A percentile compares a stretch with the other conserved stretches of the same genome.
Evolutionary conservation across 2,113 vertebrate species (phyloP).

Genomic region (Agelaius tricolor): DNA sequence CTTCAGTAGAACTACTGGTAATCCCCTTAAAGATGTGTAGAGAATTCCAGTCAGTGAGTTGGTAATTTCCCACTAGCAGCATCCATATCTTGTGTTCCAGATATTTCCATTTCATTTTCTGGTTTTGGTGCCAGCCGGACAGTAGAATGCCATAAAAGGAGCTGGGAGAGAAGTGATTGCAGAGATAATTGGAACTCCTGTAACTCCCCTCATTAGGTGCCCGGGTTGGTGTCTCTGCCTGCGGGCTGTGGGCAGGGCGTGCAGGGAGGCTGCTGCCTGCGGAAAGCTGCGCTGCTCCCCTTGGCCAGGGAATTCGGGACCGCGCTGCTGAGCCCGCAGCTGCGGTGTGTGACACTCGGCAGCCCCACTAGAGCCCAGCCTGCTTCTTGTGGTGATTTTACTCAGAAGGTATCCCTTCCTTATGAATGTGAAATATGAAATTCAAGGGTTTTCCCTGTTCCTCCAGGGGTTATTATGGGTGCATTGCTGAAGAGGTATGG

Average conservation of each 20-base stretch:
- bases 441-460: neutral
- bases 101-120: neutral
- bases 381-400: neutral
- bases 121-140: neutral
- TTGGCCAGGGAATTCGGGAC: accelerated
- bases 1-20: neutral
- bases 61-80: neutral
- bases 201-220: neutral
- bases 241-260: neutral
- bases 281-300: neutral
- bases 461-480: neutral
- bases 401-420: neutral
- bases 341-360: neutral
- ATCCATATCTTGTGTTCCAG: neutral
- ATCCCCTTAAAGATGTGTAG: neutral
- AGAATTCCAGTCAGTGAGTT: neutral
- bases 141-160: neutral
- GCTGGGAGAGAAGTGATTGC: neutral
- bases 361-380: neutral
- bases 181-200: neutral
- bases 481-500: accelerated
- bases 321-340: accelerated
- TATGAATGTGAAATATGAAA: neutral
- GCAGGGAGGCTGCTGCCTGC: neutral
- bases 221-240: neutral